These are phyloP conservation scores for Tragulus kanchil DNA, from an alignment of 2,113 vertebrate genomes.

Conservation along the genomic window DNA sequence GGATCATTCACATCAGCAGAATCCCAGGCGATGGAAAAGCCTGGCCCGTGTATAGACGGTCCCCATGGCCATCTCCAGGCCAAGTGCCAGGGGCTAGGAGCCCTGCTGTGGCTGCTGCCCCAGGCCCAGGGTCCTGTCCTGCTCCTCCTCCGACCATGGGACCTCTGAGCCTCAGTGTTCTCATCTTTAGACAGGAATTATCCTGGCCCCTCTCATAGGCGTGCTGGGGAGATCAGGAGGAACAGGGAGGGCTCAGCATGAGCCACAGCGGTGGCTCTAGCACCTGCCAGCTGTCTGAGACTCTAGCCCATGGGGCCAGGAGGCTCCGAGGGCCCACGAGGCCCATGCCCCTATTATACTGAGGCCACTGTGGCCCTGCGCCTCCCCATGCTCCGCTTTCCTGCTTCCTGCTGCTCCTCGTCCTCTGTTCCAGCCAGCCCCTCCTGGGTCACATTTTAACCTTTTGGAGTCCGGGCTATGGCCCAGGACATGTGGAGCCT, in stretches of 20 bases:
- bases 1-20: not conserved
- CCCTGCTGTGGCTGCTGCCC: not conserved
- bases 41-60: rapidly evolving
- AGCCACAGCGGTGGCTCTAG: not conserved
- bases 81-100: not conserved
- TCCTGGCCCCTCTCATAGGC: not conserved
- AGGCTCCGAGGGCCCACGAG: not conserved
- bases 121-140: not conserved
- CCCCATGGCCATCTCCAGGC: not conserved
- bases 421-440: too few relatives aligned
- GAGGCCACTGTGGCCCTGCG: too few relatives aligned
- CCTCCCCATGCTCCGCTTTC: rapidly evolving
- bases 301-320: not conserved
- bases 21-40: not conserved
- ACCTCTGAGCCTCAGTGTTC: not conserved
- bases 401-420: not conserved
- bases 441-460: not conserved
- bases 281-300: not conserved
- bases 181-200: not conserved
- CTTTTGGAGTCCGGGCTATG: not conserved
- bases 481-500: rapidly evolving
- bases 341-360: not conserved
- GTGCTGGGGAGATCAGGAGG: not conserved
- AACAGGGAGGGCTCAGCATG: not conserved
- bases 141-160: not conserved